Percentiles rank a stretch among this genome's conserved stretches.
Conservation (phyloP, 1,140 invertebrate genomes). For the Chrysopa pallens region DNA sequence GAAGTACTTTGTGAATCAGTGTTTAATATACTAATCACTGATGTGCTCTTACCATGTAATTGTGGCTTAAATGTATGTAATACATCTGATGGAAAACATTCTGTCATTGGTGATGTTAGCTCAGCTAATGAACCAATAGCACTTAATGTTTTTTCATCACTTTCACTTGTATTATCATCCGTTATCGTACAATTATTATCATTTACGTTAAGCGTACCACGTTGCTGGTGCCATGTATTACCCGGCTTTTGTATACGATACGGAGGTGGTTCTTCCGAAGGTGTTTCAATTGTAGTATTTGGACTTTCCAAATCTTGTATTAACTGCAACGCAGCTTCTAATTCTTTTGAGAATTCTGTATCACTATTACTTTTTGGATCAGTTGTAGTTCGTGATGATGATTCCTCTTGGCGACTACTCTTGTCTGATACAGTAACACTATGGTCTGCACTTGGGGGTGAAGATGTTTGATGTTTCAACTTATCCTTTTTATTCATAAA, state of each 20-base stretch:
- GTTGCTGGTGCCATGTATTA: not conserved
- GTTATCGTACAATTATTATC: constrained; percentile 9
- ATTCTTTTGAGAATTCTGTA: constrained; percentile 24
- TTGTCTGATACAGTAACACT: constrained; percentile 11
- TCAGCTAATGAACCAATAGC: constrained; percentile 19
- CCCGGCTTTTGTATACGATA: constrained; percentile 4
- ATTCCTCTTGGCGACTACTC: constrained; percentile 13
- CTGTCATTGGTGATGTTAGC: constrained; percentile 15
- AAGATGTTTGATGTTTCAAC: constrained; percentile 9
- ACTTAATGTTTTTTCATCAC: constrained; percentile 19
- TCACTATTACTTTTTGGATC: constrained; percentile 19
- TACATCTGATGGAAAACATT: constrained; percentile 11
- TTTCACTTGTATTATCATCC: constrained; percentile 13
- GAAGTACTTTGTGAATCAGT: constrained; percentile 24
- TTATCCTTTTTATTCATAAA: constrained; percentile 19
- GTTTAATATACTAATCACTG: constrained; percentile 14
- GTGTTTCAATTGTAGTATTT: constrained; percentile 23
- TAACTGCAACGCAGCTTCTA: constrained; percentile 26
- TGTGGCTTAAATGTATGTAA: constrained; percentile 14
- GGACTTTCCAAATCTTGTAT: constrained; percentile 29
- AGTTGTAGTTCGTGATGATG: constrained; percentile 5
- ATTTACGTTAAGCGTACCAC: constrained; percentile 11
- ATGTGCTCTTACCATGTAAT: constrained; percentile 18
- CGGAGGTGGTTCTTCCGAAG: constrained; percentile 15
- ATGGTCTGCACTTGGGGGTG: constrained; percentile 10